These are phyloP conservation scores for Cantharis flavilabris DNA, from an alignment of 2,888 invertebrate species.

Conservation along the genomic window DNA sequence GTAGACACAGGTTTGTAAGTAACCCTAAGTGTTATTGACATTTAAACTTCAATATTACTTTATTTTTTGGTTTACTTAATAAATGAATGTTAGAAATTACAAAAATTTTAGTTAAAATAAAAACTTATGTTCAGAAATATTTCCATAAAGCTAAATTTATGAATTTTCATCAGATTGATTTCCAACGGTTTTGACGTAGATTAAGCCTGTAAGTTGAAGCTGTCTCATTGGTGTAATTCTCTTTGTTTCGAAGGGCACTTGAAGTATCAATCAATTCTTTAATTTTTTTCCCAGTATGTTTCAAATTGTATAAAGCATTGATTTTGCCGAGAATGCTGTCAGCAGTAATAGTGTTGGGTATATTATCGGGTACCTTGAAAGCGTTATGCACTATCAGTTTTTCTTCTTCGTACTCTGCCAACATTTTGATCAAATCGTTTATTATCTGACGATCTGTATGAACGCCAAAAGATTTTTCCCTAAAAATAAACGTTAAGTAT, in stretches of 20 bases:
- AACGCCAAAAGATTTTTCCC: not conserved
- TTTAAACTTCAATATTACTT: too few relatives aligned
- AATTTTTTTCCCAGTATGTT: constrained; percentile 42
- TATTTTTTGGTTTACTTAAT: too few relatives aligned
- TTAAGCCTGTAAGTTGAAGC: too few relatives aligned
- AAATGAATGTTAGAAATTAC: too few relatives aligned
- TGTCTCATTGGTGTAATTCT: too few relatives aligned
- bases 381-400: constrained; percentile 37
- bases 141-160: too few relatives aligned
- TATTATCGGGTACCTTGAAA: constrained; percentile 23
- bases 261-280: constrained; percentile 41
- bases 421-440: not conserved
- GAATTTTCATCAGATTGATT: too few relatives aligned
- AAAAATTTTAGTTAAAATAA: too few relatives aligned
- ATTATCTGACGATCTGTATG: not conserved
- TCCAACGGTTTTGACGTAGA: too few relatives aligned
- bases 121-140: too few relatives aligned
- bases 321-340: constrained; percentile 31
- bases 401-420: not conserved
- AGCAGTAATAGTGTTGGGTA: not conserved
- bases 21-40: too few relatives aligned
- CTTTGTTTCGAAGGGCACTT: constrained; percentile 37
- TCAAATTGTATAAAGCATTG: constrained; percentile 37
- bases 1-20: too few relatives aligned
- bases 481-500: constrained; percentile 31